These are phyloP conservation scores for Fragum whitleyi DNA, from an alignment of 2,888 invertebrate species.

Conservation along the genomic window DNA sequence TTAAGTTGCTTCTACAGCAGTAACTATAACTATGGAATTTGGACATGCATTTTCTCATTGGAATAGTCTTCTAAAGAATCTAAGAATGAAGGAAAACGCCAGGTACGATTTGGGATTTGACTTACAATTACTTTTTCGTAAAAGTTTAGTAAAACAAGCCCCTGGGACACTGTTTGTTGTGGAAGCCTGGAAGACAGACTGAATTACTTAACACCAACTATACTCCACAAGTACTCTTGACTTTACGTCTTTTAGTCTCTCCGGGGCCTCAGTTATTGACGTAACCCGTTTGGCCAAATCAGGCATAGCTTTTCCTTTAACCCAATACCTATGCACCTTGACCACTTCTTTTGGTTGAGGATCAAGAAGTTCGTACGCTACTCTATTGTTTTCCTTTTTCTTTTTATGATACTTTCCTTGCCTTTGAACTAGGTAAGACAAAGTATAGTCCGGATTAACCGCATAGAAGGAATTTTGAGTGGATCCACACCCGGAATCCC, in stretches of 20 bases:
- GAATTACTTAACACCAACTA: background rate
- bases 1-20: too few species aligned
- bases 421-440: background rate
- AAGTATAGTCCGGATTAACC: background rate
- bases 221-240: constrained; percentile 14
- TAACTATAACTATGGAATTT: too few species aligned
- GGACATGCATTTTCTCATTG: too few species aligned
- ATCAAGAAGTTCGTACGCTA: background rate
- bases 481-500: background rate
- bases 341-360: constrained; percentile 8
- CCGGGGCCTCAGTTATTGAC: background rate
- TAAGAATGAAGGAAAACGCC: too few species aligned
- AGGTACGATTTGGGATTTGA: too few species aligned
- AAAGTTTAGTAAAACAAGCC: too few species aligned
- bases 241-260: background rate
- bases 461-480: background rate
- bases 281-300: background rate
- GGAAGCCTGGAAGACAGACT: too few species aligned
- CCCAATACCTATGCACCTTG: constrained; percentile 1
- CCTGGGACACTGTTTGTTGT: too few species aligned
- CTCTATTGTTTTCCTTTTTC: background rate
- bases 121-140: too few species aligned
- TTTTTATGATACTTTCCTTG: constrained; percentile 3
- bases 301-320: background rate
- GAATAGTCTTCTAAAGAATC: too few species aligned